Evolutionary conservation across 2,888 invertebrate species (phyloP), one percentile per base, ranked within the genome.

Genomic region (Torymus aiolomorphi): DNA sequence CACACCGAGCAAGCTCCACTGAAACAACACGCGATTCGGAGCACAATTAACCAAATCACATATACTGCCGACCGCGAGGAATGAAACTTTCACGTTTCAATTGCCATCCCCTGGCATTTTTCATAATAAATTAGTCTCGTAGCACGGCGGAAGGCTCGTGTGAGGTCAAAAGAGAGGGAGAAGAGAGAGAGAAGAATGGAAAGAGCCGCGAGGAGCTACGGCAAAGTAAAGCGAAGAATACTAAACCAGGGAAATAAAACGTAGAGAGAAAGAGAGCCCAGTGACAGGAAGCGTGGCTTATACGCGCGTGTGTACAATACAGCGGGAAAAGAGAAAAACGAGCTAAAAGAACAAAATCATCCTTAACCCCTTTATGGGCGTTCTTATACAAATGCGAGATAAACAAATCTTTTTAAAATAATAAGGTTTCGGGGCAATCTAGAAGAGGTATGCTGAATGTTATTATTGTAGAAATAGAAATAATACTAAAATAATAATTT

Each of bases 261-360:
- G 18, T 16, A 20, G 62, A 62, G 62, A 54, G 56, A 16, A 56
- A 54, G 16, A 61, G n/a, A 8, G 42, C 1, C 51, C 52, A 54
- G 63, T 63, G 72, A 73, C 75, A 61, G 75, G 59, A 67, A 67
- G 16, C 42, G 20, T 18, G 49, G 57, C 54, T 52, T 74, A 20
- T 56, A 42, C 61, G 49, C 18, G n/a, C 67, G 31, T 8, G 8
- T 42, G 42, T 42, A 59, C 51, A 51, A n/a, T 24, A 24, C 52
- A 13, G 11, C n/a, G 4, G 4, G 42, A 73, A 20, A 16, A 18
- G 49, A 63, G 24, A 72, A 62, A 70, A 49, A 5, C 12, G 1
- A 42, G 42, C 5, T 42, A 42, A 8, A 42, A 42, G 42, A 42
- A 31, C 66, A 12, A 75, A 67, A 75, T 75, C 75, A 59, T 67